phyloP scores from a whole-genome alignment of 2,888 invertebrate genomes.

The Troides aeacus region DNA sequence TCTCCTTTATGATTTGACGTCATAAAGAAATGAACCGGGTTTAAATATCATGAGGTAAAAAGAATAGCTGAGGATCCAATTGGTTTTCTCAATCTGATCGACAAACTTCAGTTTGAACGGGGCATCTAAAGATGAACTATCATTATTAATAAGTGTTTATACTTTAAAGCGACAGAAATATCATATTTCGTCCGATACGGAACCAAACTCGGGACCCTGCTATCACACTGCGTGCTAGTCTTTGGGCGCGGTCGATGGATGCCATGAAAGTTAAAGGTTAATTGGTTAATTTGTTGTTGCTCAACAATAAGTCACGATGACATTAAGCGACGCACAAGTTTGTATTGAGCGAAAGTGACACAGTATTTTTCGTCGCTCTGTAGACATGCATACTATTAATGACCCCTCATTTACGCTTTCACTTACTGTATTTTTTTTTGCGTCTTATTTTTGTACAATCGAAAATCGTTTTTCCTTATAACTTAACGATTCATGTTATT shows the following conservation, averaged over 20 bases:
- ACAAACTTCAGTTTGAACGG: too few species aligned
- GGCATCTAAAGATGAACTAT: too few species aligned
- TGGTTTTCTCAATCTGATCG: too few species aligned
- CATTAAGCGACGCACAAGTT: slow-evolving; percentile 46
- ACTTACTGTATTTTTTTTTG: slow-evolving; percentile 42
- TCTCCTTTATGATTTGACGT: too few species aligned
- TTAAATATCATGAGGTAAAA: too few species aligned
- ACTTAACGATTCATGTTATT: not conserved
- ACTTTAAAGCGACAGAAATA: too few species aligned
- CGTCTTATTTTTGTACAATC: slow-evolving; percentile 17
- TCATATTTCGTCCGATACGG: too few species aligned
- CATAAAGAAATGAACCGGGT: too few species aligned
- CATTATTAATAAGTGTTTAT: too few species aligned
- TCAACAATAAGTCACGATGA: slow-evolving; percentile 16
- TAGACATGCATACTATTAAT: slow-evolving; percentile 62
- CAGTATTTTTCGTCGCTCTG: slow-evolving; percentile 54
- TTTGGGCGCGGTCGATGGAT: not conserved
- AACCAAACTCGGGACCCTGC: too few species aligned
- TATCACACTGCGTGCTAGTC: not conserved
- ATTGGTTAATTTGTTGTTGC: not conserved
- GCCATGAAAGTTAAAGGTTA: not conserved
- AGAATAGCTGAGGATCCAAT: too few species aligned
- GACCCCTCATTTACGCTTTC: slow-evolving; percentile 68
- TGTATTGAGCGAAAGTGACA: slow-evolving; percentile 68
- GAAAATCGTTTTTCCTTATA: slow-evolving; percentile 10